These are phyloP conservation scores for Polydrusus pterygomalis DNA, from an alignment of 2,888 invertebrate species.

Conservation along the genomic window DNA sequence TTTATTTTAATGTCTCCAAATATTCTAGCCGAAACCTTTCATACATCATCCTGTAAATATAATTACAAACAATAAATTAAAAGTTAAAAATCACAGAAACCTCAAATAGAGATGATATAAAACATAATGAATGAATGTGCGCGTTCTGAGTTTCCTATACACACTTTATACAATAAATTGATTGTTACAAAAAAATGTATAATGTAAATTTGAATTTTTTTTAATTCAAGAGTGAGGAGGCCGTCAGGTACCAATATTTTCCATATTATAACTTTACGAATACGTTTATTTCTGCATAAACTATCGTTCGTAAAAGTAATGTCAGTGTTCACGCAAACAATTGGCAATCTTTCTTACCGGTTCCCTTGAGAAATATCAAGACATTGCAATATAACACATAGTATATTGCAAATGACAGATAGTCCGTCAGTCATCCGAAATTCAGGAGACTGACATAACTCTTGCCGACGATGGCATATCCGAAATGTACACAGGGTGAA, in stretches of 20 bases:
- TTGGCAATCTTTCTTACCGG: no score
- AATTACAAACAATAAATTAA: slow-evolving; percentile 52
- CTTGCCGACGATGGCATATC: slow-evolving; percentile 41
- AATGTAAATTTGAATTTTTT: slow-evolving; percentile 28
- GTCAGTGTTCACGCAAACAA: no score
- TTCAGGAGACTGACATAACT: no score
- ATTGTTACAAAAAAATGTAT: slow-evolving; percentile 34
- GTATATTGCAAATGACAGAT: no score
- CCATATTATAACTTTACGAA: slow-evolving; percentile 55
- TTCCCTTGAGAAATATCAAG: no score
- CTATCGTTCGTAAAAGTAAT: no score
- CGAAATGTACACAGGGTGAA: slow-evolving; percentile 60
- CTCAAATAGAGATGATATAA: slow-evolving; percentile 56
- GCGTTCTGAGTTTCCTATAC: slow-evolving; percentile 37
- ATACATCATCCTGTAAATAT: not conserved
- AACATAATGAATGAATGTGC: slow-evolving; percentile 46
- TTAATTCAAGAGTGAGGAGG: slow-evolving; percentile 46
- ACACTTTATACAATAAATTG: slow-evolving; percentile 33
- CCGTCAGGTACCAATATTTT: slow-evolving; percentile 55
- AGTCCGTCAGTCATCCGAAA: no score
- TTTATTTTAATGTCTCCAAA: no score
- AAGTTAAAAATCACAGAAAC: slow-evolving; percentile 62
- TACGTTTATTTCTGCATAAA: slow-evolving; percentile 55
- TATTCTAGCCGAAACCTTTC: no score
- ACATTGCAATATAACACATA: no score